Evolutionary conservation across 2,888 invertebrate genomes (phyloP).

Genomic region (Venustoraphidia nigricollis): DNA sequence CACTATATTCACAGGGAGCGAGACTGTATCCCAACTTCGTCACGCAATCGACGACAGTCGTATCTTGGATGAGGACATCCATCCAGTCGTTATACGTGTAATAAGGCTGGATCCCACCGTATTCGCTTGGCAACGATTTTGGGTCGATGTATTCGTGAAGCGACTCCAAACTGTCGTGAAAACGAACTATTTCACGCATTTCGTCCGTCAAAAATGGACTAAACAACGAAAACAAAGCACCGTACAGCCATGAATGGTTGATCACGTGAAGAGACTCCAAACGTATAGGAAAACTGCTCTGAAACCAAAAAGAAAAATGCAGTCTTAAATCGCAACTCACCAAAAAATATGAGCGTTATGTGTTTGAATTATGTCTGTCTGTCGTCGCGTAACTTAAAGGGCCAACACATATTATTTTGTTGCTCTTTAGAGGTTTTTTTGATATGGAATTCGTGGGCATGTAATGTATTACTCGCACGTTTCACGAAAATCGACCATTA

Average conservation of each 20-base stretch:
- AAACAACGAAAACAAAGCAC: conserved; percentile 60
- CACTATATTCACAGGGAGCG: conserved; percentile 9
- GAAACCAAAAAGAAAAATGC: conserved; percentile 14
- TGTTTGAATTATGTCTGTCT: no score
- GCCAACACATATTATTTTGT: no score
- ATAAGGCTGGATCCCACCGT: conserved; percentile 49
- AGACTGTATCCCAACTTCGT: conserved; percentile 34
- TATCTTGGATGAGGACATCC: conserved; percentile 39
- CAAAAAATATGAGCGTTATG: no score
- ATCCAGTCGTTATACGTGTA: conserved; percentile 62
- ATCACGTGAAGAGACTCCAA: conserved; percentile 62
- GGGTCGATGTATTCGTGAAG: conserved; percentile 59
- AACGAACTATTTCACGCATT: conserved; percentile 45
- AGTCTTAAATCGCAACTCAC: no score
- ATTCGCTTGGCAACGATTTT: conserved; percentile 50
- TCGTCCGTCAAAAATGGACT: conserved; percentile 54
- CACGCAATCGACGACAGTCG: conserved; percentile 44
- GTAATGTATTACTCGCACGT: no score
- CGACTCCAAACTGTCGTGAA: conserved; percentile 55
- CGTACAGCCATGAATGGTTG: conserved; percentile 70
- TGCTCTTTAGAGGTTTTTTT: no score
- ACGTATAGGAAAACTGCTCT: conserved; percentile 59
- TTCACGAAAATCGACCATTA: no score
- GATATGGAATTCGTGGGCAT: no score
- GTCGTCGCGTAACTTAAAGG: no score